phyloP scores from a whole-genome alignment of 2,797 vertebrate genomes.

The Oreonectes daqikongensis region DNA sequence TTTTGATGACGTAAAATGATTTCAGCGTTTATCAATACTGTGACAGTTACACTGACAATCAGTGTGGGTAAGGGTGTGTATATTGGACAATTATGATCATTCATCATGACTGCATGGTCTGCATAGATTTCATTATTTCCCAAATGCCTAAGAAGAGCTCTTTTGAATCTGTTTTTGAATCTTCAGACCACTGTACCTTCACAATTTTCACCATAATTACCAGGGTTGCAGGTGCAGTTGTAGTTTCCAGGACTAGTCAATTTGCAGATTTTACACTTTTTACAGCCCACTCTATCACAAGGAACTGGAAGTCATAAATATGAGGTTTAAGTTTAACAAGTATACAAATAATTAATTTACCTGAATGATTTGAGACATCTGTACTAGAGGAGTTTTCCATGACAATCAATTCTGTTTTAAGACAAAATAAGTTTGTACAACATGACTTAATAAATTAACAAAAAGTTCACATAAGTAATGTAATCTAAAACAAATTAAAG shows the following conservation, averaged over 20 bases:
- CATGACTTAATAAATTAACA: neutral
- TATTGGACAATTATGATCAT: no score
- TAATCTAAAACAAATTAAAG: neutral
- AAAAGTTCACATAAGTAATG: constrained; percentile 3
- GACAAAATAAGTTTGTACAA: constrained; percentile 1
- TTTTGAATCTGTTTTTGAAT: neutral
- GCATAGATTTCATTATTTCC: no score
- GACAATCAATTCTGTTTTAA: constrained; percentile 67
- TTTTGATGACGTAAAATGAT: no score
- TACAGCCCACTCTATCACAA: constrained; percentile 73
- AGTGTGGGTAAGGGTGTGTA: no score
- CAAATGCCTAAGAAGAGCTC: no score
- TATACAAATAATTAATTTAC: constrained; percentile 59
- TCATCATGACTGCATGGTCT: no score
- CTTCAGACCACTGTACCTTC: constrained; percentile 70
- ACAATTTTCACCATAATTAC: constrained; percentile 81
- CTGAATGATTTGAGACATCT: constrained; percentile 73
- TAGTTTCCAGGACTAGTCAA: constrained; percentile 69
- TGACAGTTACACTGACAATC: no score
- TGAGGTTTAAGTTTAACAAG: neutral
- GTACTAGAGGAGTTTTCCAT: constrained; percentile 65
- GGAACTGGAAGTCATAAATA: constrained; percentile 48
- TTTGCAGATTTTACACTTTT: constrained; percentile 74
- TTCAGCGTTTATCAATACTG: no score
- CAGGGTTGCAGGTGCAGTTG: constrained; percentile 80